These are phyloP conservation scores for Phenacoccus solenopsis DNA, from an alignment of 1,140 invertebrate genomes.

Conservation along the genomic window DNA sequence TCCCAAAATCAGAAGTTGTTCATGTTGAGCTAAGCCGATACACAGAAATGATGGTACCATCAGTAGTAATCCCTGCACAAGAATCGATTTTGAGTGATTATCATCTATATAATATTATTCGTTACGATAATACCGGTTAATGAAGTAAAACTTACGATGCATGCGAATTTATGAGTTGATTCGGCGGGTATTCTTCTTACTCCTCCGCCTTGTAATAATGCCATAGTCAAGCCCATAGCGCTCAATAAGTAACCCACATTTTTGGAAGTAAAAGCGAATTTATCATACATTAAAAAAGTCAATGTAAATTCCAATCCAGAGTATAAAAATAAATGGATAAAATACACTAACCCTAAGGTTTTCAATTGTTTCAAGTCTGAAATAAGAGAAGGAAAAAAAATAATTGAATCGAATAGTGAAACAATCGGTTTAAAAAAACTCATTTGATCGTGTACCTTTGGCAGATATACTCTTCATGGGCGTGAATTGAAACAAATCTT, in stretches of 20 bases:
- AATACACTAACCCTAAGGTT: conserved; percentile 73
- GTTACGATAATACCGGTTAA: neutral
- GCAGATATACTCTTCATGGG: conserved; percentile 44
- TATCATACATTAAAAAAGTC: conserved; percentile 89
- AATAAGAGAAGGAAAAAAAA: conserved; percentile 22
- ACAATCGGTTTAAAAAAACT: conserved; percentile 8
- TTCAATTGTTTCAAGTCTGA: conserved; percentile 51
- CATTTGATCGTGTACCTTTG: conserved; percentile 25
- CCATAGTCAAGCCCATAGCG: conserved; percentile 85
- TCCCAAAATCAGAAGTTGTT: conserved; percentile 56
- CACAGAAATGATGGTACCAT: conserved; percentile 80
- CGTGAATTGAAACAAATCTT: conserved; percentile 52
- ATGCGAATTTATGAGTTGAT: conserved; percentile 58
- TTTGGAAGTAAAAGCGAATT: conserved; percentile 83
- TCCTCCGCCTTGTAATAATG: conserved; percentile 79
- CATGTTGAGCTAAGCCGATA: conserved; percentile 58
- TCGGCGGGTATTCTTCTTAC: conserved; percentile 65
- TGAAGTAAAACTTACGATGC: conserved; percentile 38
- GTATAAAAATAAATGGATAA: conserved; percentile 91
- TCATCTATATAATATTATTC: too few relatives aligned
- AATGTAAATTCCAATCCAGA: conserved; percentile 96
- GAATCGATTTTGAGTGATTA: conserved; percentile 4
- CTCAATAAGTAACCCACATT: conserved; percentile 98
- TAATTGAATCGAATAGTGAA: too few relatives aligned
- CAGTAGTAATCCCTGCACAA: conserved; percentile 61